Evolutionary conservation across 2,797 vertebrate genomes (phyloP), one percentile per base, ranked within the genome.

Genomic region (Xenentodon cancila): DNA sequence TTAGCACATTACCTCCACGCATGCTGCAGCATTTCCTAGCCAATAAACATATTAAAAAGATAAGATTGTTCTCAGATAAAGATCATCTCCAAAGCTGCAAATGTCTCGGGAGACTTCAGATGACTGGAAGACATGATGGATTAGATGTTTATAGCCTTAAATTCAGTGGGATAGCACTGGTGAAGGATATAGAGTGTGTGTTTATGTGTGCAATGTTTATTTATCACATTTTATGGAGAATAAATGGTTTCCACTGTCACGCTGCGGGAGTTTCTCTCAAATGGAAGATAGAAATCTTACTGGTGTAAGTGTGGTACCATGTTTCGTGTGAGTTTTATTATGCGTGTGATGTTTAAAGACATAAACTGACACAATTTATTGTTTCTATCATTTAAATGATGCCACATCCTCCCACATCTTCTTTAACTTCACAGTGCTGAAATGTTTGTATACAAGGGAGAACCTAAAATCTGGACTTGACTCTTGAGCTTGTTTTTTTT

Each of bases 31-130:
- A 21, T 47, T 53, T 58, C 4, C 50, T 48, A 15, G 16, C 17
- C 19, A 43, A 42, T 30, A 51, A 8, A 20, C n/a, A 66, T 57
- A 49, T 40, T 55, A 18, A 25, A 8, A 44, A 6, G 21, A 43
- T 22, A 18, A 42, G 42, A 49, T 9, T 21, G 32, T 21, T 50
- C 27, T 15, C n/a, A 64, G 51, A 65, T 40, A 18, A 65, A 7
- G 21, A 79, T 73, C 32, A 50, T 40, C 56, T 59, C 55, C 19
- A 58, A 51, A 34, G 53, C 58, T 58, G 2, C 30, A 43, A 30
- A 53, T 67, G 63, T 63, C 68, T 71, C 68, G n/a, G 46, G 70
- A 74, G 71, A 48, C 44, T 43, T 72, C 32, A 20, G 59, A 12
- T 45, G 50, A 42, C 52, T 50, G 17, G 17, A 50, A 53, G 50